Conservation (phyloP, 2,888 invertebrate species). For the Maniola hyperantus region DNA sequence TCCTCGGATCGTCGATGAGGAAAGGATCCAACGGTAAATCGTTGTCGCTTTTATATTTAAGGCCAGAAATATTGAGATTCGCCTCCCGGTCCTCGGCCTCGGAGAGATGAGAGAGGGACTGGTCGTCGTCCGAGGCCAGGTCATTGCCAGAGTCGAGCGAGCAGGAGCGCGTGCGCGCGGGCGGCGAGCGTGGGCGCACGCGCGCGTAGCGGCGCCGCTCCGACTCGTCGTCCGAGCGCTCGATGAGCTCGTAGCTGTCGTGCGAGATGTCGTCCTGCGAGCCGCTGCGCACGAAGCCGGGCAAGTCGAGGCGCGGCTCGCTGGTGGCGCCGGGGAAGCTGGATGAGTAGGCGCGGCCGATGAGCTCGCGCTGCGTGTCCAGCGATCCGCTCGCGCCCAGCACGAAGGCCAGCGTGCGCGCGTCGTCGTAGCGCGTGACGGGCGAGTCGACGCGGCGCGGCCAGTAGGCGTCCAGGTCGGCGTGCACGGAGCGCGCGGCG, state of each 20-base stretch:
- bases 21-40: conserved; percentile 90
- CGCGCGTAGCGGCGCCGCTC: conserved; percentile 61
- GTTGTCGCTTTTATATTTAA: conserved; percentile 86
- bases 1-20: conserved; percentile 89
- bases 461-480: conserved; percentile 67
- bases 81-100: conserved; percentile 80
- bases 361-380: conserved; percentile 86
- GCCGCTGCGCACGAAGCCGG: conserved; percentile 83
- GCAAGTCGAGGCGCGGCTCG: conserved; percentile 85
- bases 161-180: conserved; percentile 84
- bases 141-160: conserved; percentile 90
- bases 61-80: conserved; percentile 81
- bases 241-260: conserved; percentile 93
- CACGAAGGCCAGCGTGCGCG: conserved; percentile 85
- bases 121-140: conserved; percentile 88
- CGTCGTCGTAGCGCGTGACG: conserved; percentile 86
- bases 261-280: conserved; percentile 94
- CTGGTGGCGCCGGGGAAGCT: conserved; percentile 92
- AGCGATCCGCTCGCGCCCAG: conserved; percentile 64
- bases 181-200: conserved; percentile 59
- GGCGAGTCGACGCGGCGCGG: conserved; percentile 85
- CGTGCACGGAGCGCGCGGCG: conserved; percentile 66
- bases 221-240: conserved; percentile 87
- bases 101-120: conserved; percentile 79
- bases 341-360: conserved; percentile 90